phyloP scores from a whole-genome alignment of 2,888 invertebrate genomes.

The Syrista parreyssii region DNA sequence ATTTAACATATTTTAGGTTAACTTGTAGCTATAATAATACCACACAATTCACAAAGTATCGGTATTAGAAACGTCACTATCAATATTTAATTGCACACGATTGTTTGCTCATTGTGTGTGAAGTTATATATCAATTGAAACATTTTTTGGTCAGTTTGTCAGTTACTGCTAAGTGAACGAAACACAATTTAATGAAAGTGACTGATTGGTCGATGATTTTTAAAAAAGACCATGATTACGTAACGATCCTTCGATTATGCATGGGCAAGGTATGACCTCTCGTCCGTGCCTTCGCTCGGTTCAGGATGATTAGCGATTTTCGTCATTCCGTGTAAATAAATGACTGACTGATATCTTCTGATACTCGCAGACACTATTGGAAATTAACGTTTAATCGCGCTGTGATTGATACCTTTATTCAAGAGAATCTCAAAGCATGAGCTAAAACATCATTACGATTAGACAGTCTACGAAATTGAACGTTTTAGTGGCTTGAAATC shows the following conservation, averaged over 20 bases:
- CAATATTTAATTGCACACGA: neutral
- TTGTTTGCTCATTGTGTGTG: neutral
- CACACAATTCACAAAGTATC: neutral
- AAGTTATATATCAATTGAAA: neutral
- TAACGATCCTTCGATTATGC: neutral
- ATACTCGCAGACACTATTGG: neutral
- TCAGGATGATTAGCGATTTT: neutral
- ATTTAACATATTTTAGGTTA: neutral
- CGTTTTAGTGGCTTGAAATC: neutral
- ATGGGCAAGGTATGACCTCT: neutral
- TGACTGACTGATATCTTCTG: neutral
- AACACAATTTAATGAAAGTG: neutral
- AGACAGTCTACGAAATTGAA: neutral
- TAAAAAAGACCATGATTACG: neutral
- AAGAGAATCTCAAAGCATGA: neutral
- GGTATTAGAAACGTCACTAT: neutral
- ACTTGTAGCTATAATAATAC: neutral
- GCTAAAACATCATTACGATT: neutral
- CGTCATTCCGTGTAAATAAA: neutral
- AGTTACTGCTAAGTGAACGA: neutral
- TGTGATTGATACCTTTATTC: neutral
- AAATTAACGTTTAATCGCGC: neutral
- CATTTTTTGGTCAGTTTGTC: neutral
- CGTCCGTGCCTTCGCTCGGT: neutral
- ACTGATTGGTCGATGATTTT: neutral